These are phyloP conservation scores for Cephalopachus bancanus DNA, from an alignment of 2,797 vertebrate genomes.

Conservation along the genomic window DNA sequence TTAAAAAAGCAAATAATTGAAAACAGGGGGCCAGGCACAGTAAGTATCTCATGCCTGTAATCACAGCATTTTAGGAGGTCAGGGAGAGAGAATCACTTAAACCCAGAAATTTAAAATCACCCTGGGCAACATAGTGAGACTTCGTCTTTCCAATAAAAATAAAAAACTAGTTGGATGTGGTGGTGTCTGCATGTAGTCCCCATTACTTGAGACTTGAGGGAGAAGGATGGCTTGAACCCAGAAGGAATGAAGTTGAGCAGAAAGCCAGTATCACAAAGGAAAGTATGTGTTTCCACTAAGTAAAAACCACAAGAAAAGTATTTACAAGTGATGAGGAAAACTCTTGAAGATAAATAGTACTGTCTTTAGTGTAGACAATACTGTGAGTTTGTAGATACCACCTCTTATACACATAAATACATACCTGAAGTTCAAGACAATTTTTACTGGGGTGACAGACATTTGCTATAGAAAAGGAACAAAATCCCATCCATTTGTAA, in stretches of 20 bases:
- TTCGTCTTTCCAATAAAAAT: too few species aligned
- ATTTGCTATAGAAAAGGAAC: neutral
- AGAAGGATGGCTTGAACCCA: neutral
- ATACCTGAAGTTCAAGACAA: neutral
- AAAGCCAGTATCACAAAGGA: constrained; percentile 6
- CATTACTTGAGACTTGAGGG: neutral
- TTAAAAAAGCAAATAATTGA: neutral
- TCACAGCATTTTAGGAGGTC: too few species aligned
- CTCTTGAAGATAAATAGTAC: neutral
- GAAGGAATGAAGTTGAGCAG: neutral
- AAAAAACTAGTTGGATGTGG: too few species aligned
- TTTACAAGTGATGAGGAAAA: constrained; percentile 21
- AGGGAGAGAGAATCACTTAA: too few species aligned
- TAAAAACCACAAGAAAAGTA: neutral
- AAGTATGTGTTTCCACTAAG: neutral
- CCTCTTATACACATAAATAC: neutral
- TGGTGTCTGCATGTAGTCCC: too few species aligned
- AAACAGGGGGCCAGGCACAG: neutral
- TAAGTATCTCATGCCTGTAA: too few species aligned
- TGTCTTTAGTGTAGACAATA: neutral
- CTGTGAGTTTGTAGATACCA: neutral
- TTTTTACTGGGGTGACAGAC: constrained; percentile 9
- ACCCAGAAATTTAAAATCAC: too few species aligned
- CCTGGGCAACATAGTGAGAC: too few species aligned
- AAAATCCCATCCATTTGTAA: constrained; percentile 29